phyloP scores from a whole-genome alignment of 1,140 invertebrate genomes.

The Kradibia gibbosae region DNA sequence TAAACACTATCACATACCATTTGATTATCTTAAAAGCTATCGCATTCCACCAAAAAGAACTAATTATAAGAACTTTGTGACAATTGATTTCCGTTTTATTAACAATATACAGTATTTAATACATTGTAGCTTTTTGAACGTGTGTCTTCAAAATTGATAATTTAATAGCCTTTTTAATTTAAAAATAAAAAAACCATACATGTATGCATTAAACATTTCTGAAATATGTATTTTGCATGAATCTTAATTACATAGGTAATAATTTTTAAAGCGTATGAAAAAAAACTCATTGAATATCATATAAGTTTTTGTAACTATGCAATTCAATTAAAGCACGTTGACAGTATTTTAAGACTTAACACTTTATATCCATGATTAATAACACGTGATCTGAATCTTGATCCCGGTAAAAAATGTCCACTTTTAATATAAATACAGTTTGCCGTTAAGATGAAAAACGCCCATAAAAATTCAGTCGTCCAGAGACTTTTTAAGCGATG shows the following conservation, averaged over 20 bases:
- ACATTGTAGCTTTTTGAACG: neutral
- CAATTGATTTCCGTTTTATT: neutral
- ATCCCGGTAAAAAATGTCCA: neutral
- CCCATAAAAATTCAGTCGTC: neutral
- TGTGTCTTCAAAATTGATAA: neutral
- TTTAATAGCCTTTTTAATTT: neutral
- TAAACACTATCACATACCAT: neutral
- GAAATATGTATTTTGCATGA: no score
- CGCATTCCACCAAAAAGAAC: neutral
- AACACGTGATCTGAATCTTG: neutral
- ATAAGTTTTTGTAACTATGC: no score
- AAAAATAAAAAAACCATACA: no score
- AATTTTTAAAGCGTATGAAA: no score
- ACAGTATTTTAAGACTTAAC: neutral
- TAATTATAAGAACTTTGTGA: neutral
- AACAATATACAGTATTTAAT: neutral
- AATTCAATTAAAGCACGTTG: neutral
- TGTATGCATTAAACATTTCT: no score
- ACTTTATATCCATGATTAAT: neutral
- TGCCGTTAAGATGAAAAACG: neutral
- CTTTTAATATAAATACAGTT: neutral
- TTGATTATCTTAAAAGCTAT: neutral
- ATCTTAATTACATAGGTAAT: no score
- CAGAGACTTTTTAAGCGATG: neutral
- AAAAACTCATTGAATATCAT: no score